These are phyloP conservation scores for Globodera rostochiensis DNA, from an alignment of 1,140 invertebrate species.

Conservation along the genomic window DNA sequence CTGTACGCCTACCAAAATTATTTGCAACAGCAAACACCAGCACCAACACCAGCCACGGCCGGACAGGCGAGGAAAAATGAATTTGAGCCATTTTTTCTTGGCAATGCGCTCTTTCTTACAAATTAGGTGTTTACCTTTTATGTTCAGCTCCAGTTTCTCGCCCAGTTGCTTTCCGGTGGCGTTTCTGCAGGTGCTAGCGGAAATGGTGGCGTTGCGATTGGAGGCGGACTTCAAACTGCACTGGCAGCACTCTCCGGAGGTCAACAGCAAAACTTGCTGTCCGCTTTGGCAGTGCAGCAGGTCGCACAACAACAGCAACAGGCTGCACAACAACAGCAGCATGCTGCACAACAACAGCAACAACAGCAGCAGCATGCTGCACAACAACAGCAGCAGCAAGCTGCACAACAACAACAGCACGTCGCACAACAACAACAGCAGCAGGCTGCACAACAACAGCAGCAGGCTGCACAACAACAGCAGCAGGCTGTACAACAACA, in stretches of 20 bases:
- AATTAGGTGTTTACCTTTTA: neutral
- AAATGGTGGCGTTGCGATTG: neutral
- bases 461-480: neutral
- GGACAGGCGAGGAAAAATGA: neutral
- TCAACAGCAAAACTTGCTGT: constrained; percentile 27
- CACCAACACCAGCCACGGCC: neutral
- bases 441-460: neutral
- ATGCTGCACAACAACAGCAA: constrained; percentile 28
- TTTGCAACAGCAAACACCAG: constrained; percentile 32
- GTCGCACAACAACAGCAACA: constrained; percentile 35
- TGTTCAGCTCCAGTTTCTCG: constrained; percentile 22
- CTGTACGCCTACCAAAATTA: constrained; percentile 42
- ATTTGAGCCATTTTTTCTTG: neutral
- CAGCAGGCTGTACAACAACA: neutral
- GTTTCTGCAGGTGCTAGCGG: neutral
- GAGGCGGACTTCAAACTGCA: neutral
- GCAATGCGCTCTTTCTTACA: neutral
- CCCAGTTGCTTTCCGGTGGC: constrained; percentile 10
- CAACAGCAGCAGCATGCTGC: neutral
- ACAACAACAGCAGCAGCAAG: neutral
- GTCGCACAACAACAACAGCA: neutral
- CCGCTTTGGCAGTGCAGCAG: constrained; percentile 28
- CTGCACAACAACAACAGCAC: neutral
- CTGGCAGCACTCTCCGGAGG: constrained; percentile 14
- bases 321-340: neutral